A percentile compares a stretch with the other conserved stretches of the same genome.
phyloP scores from a whole-genome alignment of 2,888 invertebrate species.

The Thyatira batis region DNA sequence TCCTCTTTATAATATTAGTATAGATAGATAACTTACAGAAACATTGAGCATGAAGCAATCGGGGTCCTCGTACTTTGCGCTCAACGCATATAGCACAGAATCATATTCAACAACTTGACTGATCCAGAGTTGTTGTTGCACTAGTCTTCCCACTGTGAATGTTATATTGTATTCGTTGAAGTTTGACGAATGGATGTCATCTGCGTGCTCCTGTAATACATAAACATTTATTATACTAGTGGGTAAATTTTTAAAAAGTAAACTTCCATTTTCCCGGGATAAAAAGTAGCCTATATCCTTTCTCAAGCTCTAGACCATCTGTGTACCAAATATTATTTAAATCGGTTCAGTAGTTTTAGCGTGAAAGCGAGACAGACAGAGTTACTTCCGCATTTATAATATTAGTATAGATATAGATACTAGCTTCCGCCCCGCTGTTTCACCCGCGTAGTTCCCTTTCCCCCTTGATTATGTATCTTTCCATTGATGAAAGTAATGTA shows the following conservation, averaged over 20 bases:
- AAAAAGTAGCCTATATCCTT: too few relatives aligned
- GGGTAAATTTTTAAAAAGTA: neutral
- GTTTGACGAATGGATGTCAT: conserved; percentile 25
- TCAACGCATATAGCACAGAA: conserved; percentile 41
- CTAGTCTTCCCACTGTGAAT: conserved; percentile 37
- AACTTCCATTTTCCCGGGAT: neutral
- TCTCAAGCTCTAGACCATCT: too few relatives aligned
- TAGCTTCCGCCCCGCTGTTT: too few relatives aligned
- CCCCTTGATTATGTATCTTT: too few relatives aligned
- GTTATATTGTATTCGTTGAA: conserved; percentile 32
- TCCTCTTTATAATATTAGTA: too few relatives aligned
- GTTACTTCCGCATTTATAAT: too few relatives aligned
- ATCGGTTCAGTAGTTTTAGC: too few relatives aligned
- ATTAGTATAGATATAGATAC: too few relatives aligned
- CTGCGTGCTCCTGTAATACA: conserved; percentile 44
- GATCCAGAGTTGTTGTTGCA: conserved; percentile 29
- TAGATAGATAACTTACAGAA: conserved; percentile 36
- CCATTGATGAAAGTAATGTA: too few relatives aligned
- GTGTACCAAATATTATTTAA: too few relatives aligned
- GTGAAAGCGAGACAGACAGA: too few relatives aligned
- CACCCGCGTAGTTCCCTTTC: too few relatives aligned
- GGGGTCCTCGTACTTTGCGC: conserved; percentile 43
- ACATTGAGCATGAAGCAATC: conserved; percentile 41
- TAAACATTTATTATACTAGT: neutral
- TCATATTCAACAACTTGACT: conserved; percentile 33